Conservation (phyloP, 2,797 vertebrate genomes). For the Mormyrops attenuatus region DNA sequence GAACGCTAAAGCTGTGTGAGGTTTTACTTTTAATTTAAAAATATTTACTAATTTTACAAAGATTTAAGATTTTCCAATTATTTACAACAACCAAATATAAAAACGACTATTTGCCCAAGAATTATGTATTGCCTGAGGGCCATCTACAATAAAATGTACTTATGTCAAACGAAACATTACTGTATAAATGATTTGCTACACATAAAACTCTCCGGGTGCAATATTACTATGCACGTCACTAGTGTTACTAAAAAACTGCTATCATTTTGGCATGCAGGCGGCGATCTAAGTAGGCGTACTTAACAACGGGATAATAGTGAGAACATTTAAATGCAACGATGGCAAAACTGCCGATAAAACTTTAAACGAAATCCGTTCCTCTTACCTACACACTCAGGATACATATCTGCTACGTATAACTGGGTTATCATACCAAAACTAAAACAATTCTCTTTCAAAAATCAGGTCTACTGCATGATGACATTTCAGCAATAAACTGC, state of each 20-base stretch:
- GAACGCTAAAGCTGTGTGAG: not conserved
- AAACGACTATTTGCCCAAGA: not conserved
- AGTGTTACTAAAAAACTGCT: not conserved
- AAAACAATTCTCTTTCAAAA: not conserved
- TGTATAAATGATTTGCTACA: not conserved
- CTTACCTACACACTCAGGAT: not conserved
- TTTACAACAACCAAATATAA: not conserved
- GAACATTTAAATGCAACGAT: not conserved
- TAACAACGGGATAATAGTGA: not conserved
- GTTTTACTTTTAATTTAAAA: not conserved
- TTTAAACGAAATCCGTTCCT: not conserved
- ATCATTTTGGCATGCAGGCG: not conserved
- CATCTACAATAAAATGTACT: not conserved
- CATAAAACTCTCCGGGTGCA: not conserved
- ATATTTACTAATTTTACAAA: not conserved
- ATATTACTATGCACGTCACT: not conserved
- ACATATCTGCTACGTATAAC: not conserved
- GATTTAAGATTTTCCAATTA: not conserved
- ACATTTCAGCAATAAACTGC: not conserved
- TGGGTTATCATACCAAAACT: not conserved
- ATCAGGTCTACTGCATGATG: not conserved
- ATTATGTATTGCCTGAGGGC: not conserved
- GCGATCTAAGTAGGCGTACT: not conserved
- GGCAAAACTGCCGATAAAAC: not conserved
- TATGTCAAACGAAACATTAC: not conserved